A percentile compares a stretch with the other conserved stretches of the same genome.
Conservation (phyloP, 1,140 invertebrate species). For the Ptiloglossa arizonensis region DNA sequence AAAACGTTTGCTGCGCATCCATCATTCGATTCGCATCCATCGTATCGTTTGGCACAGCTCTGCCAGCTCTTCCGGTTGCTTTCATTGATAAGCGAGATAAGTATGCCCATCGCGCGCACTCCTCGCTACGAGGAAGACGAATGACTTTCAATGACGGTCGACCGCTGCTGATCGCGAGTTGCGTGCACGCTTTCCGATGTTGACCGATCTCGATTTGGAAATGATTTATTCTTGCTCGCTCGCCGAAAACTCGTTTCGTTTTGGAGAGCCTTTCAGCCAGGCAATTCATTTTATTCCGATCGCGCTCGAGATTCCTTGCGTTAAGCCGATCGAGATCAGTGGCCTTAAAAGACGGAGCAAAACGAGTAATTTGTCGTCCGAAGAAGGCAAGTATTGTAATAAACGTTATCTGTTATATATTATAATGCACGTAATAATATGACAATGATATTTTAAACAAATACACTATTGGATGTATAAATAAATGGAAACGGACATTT, state of each 20-base stretch:
- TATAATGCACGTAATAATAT: no score
- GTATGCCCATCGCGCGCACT: constrained; percentile 53
- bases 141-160: constrained; percentile 59
- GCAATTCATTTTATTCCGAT: background rate
- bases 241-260: constrained; percentile 4
- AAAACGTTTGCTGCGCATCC: constrained; percentile 61
- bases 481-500: no score
- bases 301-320: background rate
- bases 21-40: constrained; percentile 67
- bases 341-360: background rate
- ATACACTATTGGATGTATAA: no score
- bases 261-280: background rate
- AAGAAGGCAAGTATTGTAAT: no score
- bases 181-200: constrained; percentile 41
- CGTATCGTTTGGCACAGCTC: constrained; percentile 63
- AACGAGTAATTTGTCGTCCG: background rate
- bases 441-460: no score
- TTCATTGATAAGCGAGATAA: constrained; percentile 68
- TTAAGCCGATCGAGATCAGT: background rate
- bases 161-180: constrained; percentile 38
- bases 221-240: constrained; percentile 23
- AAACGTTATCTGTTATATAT: no score
- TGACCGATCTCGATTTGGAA: constrained; percentile 13
- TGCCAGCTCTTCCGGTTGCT: constrained; percentile 61
- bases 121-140: constrained; percentile 53